Evolutionary conservation across 2,113 vertebrate species (phyloP), one percentile per base, ranked within the genome.

Genomic region (Merops nubicus): DNA sequence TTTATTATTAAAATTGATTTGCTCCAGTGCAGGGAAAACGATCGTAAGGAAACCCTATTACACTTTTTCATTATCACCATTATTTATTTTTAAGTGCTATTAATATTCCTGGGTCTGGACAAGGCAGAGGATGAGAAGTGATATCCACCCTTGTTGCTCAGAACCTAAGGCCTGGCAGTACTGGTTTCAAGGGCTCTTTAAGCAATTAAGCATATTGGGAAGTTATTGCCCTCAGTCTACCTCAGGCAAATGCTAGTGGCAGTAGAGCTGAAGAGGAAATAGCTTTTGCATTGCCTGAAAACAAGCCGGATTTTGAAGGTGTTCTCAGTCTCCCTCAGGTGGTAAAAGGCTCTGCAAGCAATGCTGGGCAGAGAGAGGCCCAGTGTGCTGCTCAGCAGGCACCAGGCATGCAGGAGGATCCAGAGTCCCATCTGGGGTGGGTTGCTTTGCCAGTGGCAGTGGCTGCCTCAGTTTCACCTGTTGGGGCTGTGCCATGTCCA

Each of bases 1-100:
- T 97, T 96, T 95, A 96, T 97, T 97, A 95, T 96, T 96, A 96
- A 96, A 96, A 96, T 97, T 93, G 95, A 97, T 97, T 91, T 40
- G 88, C 91, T 96, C 47, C 74, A 87, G 81, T 50, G 89, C 86
- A 94, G 85, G 69, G 64, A 89, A 93, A 96, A 97, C 15, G 76
- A 94, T 94, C 6, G 19, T 85, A 45, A 96, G 93, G 96, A 96
- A 96, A 96, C 92, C 76, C 96, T 96, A 96, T 96, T 96, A 96
- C 12, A 8, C 83, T 81, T 94, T 96, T 97, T 94, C 92, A 95
- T 94, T 96, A 97, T 96, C 91, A 68, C 83, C 80, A 87, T 94
- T 94, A 96, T 95, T 97, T 96, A 95, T 96, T 96, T 96, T 93
- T 96, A 96, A 96, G 93, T 97, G 96, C 95, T 94, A 96, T 95